Base-by-base conservation (phyloP, 2,113 vertebrate genomes). In the Amia ocellicauda region DNA sequence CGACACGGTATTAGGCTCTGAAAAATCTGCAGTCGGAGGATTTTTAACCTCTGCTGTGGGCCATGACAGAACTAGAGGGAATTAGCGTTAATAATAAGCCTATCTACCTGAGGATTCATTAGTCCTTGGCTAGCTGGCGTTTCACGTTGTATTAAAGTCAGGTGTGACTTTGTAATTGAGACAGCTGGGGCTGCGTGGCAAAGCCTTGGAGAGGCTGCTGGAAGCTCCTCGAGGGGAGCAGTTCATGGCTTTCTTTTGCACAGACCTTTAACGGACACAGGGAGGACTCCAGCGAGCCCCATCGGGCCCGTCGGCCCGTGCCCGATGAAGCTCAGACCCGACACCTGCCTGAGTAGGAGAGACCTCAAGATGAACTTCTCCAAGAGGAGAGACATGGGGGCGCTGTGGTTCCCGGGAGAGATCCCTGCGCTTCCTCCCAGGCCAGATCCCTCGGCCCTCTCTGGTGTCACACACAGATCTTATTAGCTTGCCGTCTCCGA, bases 321-420 rank as follows among this genome's bases (percentile, higher is more conserved):
- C 69, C 77, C 70, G 61, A 23, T 17, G 56, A 71, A 81, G 76
- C 80, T 80, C 75, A 80, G 80, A 86, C 87, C 82, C 70, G 77
- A 78, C 74, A 82, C 75, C 80, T 77, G 74, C n/a, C n/a, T n/a
- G n/a, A n/a, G n/a, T n/a, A n/a, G n/a, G n/a, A n/a, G n/a, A n/a
- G n/a, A n/a, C n/a, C n/a, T n/a, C n/a, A n/a, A n/a, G n/a, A n/a
- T n/a, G n/a, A n/a, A n/a, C n/a, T n/a, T n/a, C n/a, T n/a, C n/a
- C n/a, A n/a, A n/a, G n/a, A n/a, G n/a, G n/a, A n/a, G n/a, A n/a
- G n/a, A n/a, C n/a, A n/a, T n/a, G n/a, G n/a, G n/a, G n/a, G n/a
- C n/a, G n/a, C n/a, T n/a, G n/a, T n/a, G n/a, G n/a, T n/a, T n/a
- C n/a, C n/a, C n/a, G n/a, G n/a, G n/a, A n/a, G n/a, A n/a, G n/a